Evolutionary conservation across 1,140 invertebrate genomes (phyloP), one percentile per base, ranked within the genome.

Genomic region (Sitobion miscanthi): DNA sequence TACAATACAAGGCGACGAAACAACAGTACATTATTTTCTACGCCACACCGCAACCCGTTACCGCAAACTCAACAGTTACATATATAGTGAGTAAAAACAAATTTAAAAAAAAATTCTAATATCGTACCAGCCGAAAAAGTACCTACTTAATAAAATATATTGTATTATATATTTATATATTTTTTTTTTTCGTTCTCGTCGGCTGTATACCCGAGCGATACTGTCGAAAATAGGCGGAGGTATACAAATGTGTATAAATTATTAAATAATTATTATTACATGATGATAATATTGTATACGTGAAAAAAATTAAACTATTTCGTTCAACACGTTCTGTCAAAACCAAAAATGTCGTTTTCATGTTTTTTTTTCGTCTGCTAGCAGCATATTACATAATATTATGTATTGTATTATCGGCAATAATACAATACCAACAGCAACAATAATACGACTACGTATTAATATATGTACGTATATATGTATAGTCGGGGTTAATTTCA

Each of bases 301-400:
- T 82, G 35, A 85, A 85, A 85, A 85, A 87, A 87, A 87, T 87
- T 87, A 87, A 87, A 87, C 45, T 14, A 17, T 87, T 49, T 87
- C 86, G 86, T 87, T 87, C 30, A 17, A 49, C 47, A 49, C 47
- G 47, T 87, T 87, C 47, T 49, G 20, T 87, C 17, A 49, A 87
- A 87, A 77, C 62, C 45, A 49, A 87, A 87, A 52, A 52, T 49
- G 86, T 45, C 25, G 85, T 87, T 87, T 87, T 87, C 45, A 52
- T 87, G 35, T 87, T 49, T 6, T 85, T 21, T 45, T 42, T 87
- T 30, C 23, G 45, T 87, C 8, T 87, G 45, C n/a, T 83, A 35
- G 77, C 21, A 83, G 77, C 77, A 23, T 21, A 23, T 77, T 77
- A n/a, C 62, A 17, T 17, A 23, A 47, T 8, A 47, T 47, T 47